These are phyloP conservation scores for Chloroceryle inda DNA, from an alignment of 2,797 vertebrate species.

Conservation along the genomic window DNA sequence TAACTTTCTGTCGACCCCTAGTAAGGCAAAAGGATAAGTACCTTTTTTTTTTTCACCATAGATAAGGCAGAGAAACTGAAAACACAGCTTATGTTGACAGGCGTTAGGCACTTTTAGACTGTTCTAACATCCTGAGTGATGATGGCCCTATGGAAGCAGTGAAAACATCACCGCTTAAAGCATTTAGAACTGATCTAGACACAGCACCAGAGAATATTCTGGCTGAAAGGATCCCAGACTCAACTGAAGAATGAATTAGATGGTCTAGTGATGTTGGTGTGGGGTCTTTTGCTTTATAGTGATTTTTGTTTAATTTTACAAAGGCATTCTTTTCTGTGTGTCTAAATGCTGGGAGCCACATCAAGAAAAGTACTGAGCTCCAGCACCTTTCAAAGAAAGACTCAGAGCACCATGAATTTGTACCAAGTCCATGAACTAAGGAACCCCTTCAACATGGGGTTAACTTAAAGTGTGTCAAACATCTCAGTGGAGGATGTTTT, in stretches of 20 bases:
- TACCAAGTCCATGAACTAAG: neutral
- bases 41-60: neutral
- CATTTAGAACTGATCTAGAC: constrained; percentile 15
- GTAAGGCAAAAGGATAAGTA: constrained; percentile 33
- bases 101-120: constrained; percentile 21
- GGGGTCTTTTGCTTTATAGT: neutral
- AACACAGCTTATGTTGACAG: constrained; percentile 34
- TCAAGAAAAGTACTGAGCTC: neutral
- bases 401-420: neutral
- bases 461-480: neutral
- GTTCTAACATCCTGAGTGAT: constrained; percentile 49
- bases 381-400: neutral
- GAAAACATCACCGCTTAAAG: neutral
- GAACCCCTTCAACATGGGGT: neutral
- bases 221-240: neutral
- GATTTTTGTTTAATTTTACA: neutral
- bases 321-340: neutral
- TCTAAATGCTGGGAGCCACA: neutral
- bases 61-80: constrained; percentile 47
- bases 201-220: neutral
- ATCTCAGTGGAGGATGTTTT: neutral
- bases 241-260: neutral
- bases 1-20: constrained; percentile 48
- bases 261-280: neutral
- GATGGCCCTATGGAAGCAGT: neutral